Percentiles rank a stretch among this genome's conserved stretches.
Conservation (phyloP, 2,797 vertebrate genomes). For the Tarsius wallacei region DNA sequence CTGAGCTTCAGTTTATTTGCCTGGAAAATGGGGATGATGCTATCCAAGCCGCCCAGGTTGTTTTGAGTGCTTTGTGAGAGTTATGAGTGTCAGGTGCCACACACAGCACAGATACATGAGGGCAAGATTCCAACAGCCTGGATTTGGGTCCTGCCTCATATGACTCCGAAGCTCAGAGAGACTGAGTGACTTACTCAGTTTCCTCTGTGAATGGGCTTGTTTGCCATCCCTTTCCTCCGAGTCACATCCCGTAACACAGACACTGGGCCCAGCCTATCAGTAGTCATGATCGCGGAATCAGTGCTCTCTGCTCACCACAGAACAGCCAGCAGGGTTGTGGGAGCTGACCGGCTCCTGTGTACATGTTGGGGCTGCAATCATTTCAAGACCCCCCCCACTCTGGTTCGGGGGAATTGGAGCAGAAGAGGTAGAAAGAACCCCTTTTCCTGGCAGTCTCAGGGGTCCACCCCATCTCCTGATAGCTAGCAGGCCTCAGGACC, state of each 20-base stretch:
- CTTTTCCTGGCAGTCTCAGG: background rate
- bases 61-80: background rate
- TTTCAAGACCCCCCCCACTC: background rate
- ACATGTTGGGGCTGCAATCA: accelerated
- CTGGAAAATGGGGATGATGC: background rate
- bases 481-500: slow-evolving; percentile 73
- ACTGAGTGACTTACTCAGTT: background rate
- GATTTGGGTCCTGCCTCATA: accelerated
- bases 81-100: accelerated
- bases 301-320: background rate
- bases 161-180: background rate
- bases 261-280: background rate
- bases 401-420: background rate
- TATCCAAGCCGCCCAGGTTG: accelerated
- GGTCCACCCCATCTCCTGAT: slow-evolving; percentile 63
- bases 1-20: background rate
- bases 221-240: background rate
- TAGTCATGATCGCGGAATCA: accelerated
- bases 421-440: background rate
- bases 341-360: background rate
- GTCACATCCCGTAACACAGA: background rate
- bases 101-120: background rate
- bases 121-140: background rate
- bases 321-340: background rate
- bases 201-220: background rate